Percentiles rank a stretch among this genome's conserved stretches.
Conservation (phyloP, 2,797 vertebrate genomes). For the Phoeniculus purpureus region DNA sequence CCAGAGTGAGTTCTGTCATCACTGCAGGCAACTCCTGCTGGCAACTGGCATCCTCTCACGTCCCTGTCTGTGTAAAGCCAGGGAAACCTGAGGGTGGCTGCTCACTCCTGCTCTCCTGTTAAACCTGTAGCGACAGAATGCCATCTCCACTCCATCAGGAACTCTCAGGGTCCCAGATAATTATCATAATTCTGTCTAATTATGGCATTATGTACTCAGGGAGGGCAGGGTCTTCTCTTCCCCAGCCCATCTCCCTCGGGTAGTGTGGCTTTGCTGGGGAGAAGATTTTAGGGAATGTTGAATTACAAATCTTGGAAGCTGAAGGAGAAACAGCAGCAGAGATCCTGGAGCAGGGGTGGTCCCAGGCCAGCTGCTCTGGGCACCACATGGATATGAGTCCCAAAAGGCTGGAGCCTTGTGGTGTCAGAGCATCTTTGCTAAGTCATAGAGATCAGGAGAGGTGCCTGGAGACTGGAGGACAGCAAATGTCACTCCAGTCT, state of each 20-base stretch:
- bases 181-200: background rate
- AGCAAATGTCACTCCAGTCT: too few relatives aligned
- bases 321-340: background rate
- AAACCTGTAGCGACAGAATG: background rate
- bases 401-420: rapidly evolving
- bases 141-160: background rate
- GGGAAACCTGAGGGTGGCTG: background rate
- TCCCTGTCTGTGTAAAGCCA: background rate
- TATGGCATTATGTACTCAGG: rapidly evolving
- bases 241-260: rapidly evolving
- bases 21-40: background rate
- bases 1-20: background rate
- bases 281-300: background rate
- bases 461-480: too few relatives aligned
- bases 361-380: rapidly evolving
- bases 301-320: background rate
- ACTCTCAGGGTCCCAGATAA: background rate
- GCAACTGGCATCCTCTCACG: background rate
- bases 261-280: rapidly evolving
- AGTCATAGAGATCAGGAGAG: too few relatives aligned
- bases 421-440: too few relatives aligned
- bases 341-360: background rate
- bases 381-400: rapidly evolving
- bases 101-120: background rate
- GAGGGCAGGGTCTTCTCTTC: background rate